Base-by-base conservation (phyloP, 2,113 vertebrate genomes). In the Trinectes maculatus region DNA sequence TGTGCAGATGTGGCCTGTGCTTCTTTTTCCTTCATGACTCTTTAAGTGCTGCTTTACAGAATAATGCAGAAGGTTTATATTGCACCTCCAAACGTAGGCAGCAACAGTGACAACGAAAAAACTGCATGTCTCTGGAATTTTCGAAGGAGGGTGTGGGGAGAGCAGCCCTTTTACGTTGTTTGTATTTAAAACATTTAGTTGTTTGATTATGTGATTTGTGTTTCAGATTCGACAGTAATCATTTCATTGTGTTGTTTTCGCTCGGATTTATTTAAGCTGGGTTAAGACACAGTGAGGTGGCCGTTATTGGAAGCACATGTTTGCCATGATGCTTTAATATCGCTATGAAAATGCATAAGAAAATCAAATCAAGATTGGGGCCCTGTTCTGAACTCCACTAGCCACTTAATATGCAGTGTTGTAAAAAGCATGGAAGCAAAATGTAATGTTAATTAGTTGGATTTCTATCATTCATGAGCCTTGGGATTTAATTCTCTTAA, bases 1-100 rank as follows among this genome's bases (percentile, higher is more conserved):
- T 65, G 76, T 60, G 71, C 87, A 85, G 80, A 87, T 84, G 76
- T 82, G 71, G 58, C 54, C 68, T 53, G 19, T 74, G 71, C 26
- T 40, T 66, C 63, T 57, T 39, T 60, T 21, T 12, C 39, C 57
- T 47, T 19, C 21, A 33, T 72, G 79, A 25, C 60, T 48, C 62
- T 80, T 68, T 76, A 75, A 85, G 74, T 46, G 26, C 25, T 54
- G 31, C 53, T 83, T 77, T 26, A 51, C 21, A 16, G 21, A 29
- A 39, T n/a, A 36, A 60, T 53, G 24, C 37, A 61, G 69, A 72
- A 74, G 26, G 52, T 44, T 46, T 18, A 43, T n/a, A 52, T 43
- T 49, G 5, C 37, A 70, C 55, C 70, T 71, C 43, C 33, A 63
- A 78, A 68, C 36, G 46, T 33, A 37, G 62, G 59, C 24, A 63